These are phyloP conservation scores for Cinara cedri DNA, from an alignment of 2,888 invertebrate species.

Conservation along the genomic window DNA sequence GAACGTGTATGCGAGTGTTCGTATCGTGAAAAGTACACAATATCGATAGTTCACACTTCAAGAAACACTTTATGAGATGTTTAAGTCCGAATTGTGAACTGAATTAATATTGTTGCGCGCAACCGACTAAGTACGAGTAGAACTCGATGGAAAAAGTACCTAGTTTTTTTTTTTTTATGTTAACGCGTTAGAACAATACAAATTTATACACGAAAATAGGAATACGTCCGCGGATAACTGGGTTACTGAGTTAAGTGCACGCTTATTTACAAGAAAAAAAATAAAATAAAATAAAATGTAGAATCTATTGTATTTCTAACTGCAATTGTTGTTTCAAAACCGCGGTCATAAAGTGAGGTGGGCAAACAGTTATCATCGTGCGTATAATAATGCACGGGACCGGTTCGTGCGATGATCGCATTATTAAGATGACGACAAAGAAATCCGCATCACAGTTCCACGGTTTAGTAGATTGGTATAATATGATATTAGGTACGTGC, in stretches of 20 bases:
- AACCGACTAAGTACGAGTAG: no score
- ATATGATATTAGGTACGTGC: no score
- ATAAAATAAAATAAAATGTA: no score
- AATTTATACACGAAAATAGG: background rate
- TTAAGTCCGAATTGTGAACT: no score
- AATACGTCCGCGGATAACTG: background rate
- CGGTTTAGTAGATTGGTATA: constrained; percentile 13
- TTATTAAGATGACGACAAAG: constrained; percentile 23
- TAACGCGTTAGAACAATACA: background rate
- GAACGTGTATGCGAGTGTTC: no score
- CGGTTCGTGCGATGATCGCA: constrained; percentile 24
- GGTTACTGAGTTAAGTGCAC: constrained; percentile 20
- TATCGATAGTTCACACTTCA: no score
- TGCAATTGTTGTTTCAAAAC: constrained; percentile 16
- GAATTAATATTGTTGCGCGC: no score
- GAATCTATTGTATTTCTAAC: constrained; percentile 27
- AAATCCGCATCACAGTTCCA: background rate
- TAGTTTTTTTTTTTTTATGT: background rate
- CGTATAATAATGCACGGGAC: background rate
- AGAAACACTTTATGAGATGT: no score
- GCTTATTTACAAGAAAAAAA: constrained; percentile 26
- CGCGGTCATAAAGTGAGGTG: background rate
- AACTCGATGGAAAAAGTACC: no score
- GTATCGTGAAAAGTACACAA: no score
- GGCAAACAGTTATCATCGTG: background rate